Evolutionary conservation across 1,140 invertebrate genomes (phyloP).

Genomic region (Nylanderia fulva): DNA sequence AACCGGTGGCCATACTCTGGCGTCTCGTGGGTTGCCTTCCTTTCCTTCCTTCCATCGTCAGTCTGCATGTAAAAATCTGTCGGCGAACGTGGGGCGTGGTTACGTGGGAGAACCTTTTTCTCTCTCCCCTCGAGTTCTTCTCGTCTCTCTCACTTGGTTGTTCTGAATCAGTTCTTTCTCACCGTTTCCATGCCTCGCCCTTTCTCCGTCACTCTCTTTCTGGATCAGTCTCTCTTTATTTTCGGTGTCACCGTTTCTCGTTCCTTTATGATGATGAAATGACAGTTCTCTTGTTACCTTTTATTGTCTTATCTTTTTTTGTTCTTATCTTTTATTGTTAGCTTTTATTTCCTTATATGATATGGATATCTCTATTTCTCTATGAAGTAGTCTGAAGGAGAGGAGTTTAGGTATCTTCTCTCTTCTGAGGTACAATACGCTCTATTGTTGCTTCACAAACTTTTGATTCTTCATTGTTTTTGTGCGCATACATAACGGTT

Average conservation of each 20-base stretch:
- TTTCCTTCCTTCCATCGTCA: conserved; percentile 19
- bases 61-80: conserved; percentile 68
- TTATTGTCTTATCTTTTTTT: background rate
- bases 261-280: conserved; percentile 38
- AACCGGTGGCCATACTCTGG: background rate
- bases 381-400: background rate
- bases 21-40: background rate
- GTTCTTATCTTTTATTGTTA: background rate
- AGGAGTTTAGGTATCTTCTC: background rate
- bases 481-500: background rate
- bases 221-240: background rate
- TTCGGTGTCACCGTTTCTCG: conserved; percentile 26
- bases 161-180: conserved; percentile 19
- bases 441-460: background rate
- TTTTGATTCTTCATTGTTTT: background rate
- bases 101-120: conserved; percentile 55
- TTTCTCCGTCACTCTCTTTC: background rate
- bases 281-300: background rate
- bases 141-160: background rate
- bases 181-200: background rate
- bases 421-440: background rate
- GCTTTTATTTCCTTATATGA: background rate
- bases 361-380: background rate
- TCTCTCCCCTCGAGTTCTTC: background rate
- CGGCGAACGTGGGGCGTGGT: conserved; percentile 69